Conservation (phyloP, 1,140 invertebrate genomes). For the Phocides pigmalion region DNA sequence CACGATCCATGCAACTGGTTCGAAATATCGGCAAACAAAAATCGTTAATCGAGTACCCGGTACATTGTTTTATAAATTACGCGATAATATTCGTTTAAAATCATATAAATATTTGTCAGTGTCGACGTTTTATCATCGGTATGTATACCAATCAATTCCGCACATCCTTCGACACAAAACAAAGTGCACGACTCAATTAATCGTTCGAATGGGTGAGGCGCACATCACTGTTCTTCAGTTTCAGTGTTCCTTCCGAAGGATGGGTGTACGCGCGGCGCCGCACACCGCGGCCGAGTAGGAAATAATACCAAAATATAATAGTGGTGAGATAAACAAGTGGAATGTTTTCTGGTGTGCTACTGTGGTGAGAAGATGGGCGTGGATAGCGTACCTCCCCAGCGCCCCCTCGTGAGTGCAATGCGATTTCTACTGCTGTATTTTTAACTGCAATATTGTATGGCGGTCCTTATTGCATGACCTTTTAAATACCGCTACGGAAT, state of each 20-base stretch:
- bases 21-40: too few species aligned
- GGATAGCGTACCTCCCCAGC: conserved; percentile 57
- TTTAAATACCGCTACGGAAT: background rate
- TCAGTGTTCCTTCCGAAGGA: conserved; percentile 55
- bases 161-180: background rate
- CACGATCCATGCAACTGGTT: too few species aligned
- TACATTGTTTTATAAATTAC: too few species aligned
- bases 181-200: background rate
- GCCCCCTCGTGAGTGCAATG: conserved; percentile 44
- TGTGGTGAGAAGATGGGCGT: conserved; percentile 61
- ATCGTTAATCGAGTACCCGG: too few species aligned
- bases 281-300: conserved; percentile 48
- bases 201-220: background rate
- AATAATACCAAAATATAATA: conserved; percentile 42
- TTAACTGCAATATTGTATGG: conserved; percentile 26
- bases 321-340: conserved; percentile 35
- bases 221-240: conserved; percentile 51
- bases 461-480: conserved; percentile 8
- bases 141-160: background rate
- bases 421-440: conserved; percentile 39
- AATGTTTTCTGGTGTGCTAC: conserved; percentile 44
- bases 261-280: conserved; percentile 55
- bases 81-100: too few species aligned
- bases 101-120: too few species aligned
- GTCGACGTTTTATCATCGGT: too few species aligned